Conservation (phyloP, 2,113 vertebrate species). For the Oreochromis spilurus region DNA sequence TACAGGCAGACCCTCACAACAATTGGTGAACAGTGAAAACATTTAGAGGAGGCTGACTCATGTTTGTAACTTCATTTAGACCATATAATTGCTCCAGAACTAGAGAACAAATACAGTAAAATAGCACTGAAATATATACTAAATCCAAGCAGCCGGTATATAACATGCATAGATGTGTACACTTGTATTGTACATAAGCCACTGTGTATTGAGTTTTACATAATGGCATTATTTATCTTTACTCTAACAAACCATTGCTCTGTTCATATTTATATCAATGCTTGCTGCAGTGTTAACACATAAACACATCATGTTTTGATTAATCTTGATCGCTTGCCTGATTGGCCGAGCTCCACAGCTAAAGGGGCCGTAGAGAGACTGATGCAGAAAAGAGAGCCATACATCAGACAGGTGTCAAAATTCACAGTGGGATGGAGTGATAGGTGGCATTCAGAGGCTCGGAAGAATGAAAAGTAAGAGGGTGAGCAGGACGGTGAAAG, state of each 20-base stretch:
- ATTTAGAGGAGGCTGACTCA: background rate
- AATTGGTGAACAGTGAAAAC: background rate
- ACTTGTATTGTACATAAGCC: background rate
- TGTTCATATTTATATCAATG: background rate
- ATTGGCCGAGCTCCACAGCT: slow-evolving; percentile 13
- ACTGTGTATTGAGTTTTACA: background rate
- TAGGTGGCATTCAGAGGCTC: slow-evolving; percentile 18
- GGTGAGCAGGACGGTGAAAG: background rate
- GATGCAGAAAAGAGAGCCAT: slow-evolving; percentile 43
- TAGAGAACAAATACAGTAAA: background rate
- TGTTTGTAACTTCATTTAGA: background rate
- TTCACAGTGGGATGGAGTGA: slow-evolving; percentile 45
- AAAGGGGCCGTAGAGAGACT: slow-evolving; percentile 4
- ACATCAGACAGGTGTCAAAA: slow-evolving; percentile 66
- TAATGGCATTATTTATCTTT: background rate
- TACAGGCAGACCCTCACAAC: background rate
- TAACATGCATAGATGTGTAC: background rate
- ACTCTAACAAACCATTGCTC: background rate
- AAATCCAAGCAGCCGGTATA: background rate
- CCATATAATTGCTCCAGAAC: background rate
- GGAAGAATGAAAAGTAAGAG: slow-evolving; percentile 25
- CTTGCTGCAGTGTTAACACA: background rate
- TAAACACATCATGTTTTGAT: background rate
- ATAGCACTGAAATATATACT: background rate
- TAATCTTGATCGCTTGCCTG: background rate